These are phyloP conservation scores for Chionoecetes opilio DNA, from an alignment of 1,140 invertebrate species.

Conservation along the genomic window DNA sequence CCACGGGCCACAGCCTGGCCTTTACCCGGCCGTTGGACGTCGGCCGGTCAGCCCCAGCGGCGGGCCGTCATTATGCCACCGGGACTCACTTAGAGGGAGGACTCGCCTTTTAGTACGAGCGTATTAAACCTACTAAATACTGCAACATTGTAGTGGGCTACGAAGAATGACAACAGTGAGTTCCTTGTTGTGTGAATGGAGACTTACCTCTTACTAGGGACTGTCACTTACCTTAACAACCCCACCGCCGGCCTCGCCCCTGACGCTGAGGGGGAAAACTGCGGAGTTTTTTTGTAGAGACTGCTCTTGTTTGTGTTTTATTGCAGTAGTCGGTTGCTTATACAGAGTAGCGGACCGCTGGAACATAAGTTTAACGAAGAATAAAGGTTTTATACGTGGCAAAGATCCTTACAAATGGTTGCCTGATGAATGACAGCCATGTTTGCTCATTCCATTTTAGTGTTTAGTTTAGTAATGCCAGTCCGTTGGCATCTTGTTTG, in stretches of 20 bases:
- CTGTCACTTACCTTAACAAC: conserved; percentile 59
- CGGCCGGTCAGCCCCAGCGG: conserved; percentile 16
- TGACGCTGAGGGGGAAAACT: background rate
- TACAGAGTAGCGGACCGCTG: conserved; percentile 76
- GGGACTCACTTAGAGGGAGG: conserved; percentile 72
- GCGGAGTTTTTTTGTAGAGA: conserved; percentile 55
- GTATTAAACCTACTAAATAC: conserved; percentile 77
- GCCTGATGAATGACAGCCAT: conserved; percentile 76
- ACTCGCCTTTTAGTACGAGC: conserved; percentile 77
- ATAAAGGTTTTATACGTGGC: conserved; percentile 76
- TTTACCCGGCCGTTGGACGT: background rate
- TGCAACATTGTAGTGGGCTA: conserved; percentile 78
- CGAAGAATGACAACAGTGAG: conserved; percentile 72
- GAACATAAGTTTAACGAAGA: conserved; percentile 72
- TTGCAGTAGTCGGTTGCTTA: conserved; percentile 79
- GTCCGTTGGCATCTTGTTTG: conserved; percentile 75
- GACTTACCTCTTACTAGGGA: conserved; percentile 75
- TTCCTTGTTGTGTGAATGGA: conserved; percentile 74
- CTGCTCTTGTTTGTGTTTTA: conserved; percentile 77
- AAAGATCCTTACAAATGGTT: conserved; percentile 79
- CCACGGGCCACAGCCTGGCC: conserved; percentile 32
- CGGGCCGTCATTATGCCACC: conserved; percentile 75
- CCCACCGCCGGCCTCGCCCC: background rate
- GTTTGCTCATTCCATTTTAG: conserved; percentile 79
- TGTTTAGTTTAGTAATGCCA: conserved; percentile 76